These are phyloP conservation scores for Phrynocephalus vlangalii DNA, from an alignment of 2,797 vertebrate species.

Conservation along the genomic window DNA sequence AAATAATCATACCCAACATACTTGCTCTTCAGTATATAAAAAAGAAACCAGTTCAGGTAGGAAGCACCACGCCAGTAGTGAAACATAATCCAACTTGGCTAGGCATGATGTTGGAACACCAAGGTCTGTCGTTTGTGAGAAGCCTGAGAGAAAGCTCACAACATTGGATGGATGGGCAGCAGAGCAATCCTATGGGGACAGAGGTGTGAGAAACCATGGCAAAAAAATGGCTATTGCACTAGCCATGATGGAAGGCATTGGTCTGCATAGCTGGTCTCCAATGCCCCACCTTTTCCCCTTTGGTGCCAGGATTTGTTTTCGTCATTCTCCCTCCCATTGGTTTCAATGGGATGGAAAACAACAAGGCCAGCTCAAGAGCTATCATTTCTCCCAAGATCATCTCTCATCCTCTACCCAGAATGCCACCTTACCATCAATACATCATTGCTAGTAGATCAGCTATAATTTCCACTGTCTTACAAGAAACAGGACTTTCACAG, in stretches of 20 bases:
- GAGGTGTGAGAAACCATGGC: not conserved
- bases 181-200: not conserved
- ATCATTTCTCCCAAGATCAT: no score
- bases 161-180: not conserved
- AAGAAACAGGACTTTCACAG: not conserved
- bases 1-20: not conserved
- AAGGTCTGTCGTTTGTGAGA: not conserved
- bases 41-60: not conserved
- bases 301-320: not conserved
- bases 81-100: not conserved
- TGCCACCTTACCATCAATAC: not conserved
- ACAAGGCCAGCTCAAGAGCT: no score
- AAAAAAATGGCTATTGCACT: not conserved
- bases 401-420: not conserved
- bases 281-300: not conserved
- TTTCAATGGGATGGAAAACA: not conserved
- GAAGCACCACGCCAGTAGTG: not conserved
- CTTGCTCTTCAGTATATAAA: not conserved
- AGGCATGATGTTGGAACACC: not conserved
- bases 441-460: not conserved
- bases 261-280: not conserved
- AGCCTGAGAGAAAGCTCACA: not conserved
- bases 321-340: not conserved
- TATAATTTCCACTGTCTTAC: not conserved
- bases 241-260: not conserved